phyloP scores from a whole-genome alignment of 2,113 vertebrate genomes.

The Lasiurus cinereus region DNA sequence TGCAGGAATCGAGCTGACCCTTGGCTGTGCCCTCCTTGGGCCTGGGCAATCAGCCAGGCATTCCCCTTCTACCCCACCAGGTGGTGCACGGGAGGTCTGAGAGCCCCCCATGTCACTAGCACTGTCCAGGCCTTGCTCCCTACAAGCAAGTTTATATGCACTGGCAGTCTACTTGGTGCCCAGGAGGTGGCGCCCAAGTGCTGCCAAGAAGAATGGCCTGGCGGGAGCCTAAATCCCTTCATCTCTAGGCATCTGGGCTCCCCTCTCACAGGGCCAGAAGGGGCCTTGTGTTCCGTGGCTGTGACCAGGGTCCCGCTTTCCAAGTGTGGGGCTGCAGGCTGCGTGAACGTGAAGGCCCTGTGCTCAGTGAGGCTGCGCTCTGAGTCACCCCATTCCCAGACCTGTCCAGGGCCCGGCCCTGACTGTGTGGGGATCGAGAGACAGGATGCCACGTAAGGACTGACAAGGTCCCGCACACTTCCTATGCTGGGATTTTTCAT shows the following conservation, averaged over 20 bases:
- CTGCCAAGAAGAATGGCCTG: background rate
- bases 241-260: background rate
- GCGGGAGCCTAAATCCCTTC: rapidly evolving
- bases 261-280: background rate
- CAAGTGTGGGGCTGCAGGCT: rapidly evolving
- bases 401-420: background rate
- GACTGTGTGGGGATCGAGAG: background rate
- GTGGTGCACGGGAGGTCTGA: background rate
- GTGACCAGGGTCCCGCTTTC: background rate
- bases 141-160: background rate
- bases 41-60: too few relatives aligned
- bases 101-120: background rate
- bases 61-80: too few relatives aligned
- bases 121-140: rapidly evolving
- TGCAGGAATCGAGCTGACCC: background rate
- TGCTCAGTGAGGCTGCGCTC: background rate
- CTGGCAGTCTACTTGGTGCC: background rate
- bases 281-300: background rate
- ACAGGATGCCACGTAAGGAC: background rate
- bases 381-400: background rate
- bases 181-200: conserved; percentile 70
- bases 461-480: background rate
- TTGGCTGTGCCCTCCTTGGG: too few relatives aligned
- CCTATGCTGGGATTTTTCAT: background rate
- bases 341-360: background rate